These are phyloP conservation scores for Globodera rostochiensis DNA, from an alignment of 1,140 invertebrate species.

Conservation along the genomic window DNA sequence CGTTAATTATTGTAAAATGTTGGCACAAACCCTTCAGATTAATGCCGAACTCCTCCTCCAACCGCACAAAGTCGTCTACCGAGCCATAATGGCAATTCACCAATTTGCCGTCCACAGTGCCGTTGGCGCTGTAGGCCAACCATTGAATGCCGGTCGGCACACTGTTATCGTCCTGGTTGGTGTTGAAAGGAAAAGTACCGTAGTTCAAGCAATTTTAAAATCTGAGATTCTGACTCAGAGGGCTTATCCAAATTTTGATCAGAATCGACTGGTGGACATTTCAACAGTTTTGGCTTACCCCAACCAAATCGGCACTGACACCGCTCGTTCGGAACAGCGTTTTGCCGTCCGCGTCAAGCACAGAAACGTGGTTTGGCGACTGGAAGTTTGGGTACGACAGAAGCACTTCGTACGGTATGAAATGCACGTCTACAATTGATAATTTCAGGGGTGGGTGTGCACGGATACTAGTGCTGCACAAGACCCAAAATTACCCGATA, in stretches of 20 bases:
- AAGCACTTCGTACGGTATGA: constrained; percentile 54
- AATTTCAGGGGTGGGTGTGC: no score
- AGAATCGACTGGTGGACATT: no score
- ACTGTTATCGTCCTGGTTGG: neutral
- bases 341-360: constrained; percentile 40
- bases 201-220: neutral
- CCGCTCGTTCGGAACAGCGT: constrained; percentile 45
- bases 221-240: neutral
- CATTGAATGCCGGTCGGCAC: constrained; percentile 57
- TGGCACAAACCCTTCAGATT: neutral
- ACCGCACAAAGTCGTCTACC: constrained; percentile 49
- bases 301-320: constrained; percentile 26
- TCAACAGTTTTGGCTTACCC: neutral
- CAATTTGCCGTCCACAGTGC: constrained; percentile 52
- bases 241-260: neutral
- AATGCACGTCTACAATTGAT: constrained; percentile 56
- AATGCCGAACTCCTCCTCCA: constrained; percentile 17
- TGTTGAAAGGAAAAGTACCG: neutral
- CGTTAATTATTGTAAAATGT: constrained; percentile 33
- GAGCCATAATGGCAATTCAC: constrained; percentile 58
- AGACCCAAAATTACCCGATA: no score
- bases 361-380: constrained; percentile 53
- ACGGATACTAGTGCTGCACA: no score
- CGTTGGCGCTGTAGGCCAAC: constrained; percentile 56
- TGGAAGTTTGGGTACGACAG: constrained; percentile 55